A percentile compares a stretch with the other conserved stretches of the same genome.
Evolutionary conservation across 2,888 invertebrate species (phyloP).

Genomic region (Crematogaster levior): DNA sequence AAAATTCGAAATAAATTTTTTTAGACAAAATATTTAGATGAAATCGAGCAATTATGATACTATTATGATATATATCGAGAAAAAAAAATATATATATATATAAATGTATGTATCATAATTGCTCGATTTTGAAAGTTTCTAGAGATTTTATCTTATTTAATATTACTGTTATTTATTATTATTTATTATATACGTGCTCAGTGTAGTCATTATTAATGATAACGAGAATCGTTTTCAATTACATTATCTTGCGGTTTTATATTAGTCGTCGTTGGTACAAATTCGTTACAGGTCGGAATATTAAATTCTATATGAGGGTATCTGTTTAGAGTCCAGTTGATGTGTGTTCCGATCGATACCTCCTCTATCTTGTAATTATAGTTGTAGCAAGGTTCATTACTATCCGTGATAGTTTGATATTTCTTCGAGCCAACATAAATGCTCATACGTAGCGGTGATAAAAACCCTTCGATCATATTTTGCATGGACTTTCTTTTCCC

Average conservation of each 20-base stretch:
- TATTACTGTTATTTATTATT: no score
- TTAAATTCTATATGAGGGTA: no score
- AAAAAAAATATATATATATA: no score
- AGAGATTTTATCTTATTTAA: no score
- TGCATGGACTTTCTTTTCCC: not conserved
- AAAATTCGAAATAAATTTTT: no score
- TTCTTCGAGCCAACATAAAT: not conserved
- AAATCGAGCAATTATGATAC: no score
- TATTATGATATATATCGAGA: no score
- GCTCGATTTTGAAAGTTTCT: not conserved
- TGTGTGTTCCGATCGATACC: constrained; percentile 89
- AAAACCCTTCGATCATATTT: not conserved
- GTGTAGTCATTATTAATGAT: not conserved
- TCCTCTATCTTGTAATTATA: constrained; percentile 91
- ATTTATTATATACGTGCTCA: no score
- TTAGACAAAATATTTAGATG: no score
- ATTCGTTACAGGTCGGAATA: constrained; percentile 96
- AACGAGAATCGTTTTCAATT: not conserved
- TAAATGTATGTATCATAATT: not conserved
- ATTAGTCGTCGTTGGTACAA: constrained; percentile 94
- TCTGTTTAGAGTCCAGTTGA: constrained; percentile 90
- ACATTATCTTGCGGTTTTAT: constrained; percentile 85
- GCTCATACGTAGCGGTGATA: not conserved
- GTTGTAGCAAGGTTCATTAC: constrained; percentile 98
- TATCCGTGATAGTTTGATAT: constrained; percentile 81